Percentiles rank a stretch among this genome's conserved stretches.
Conservation (phyloP, 2,888 invertebrate species). For the Lycocerus yunnanus region DNA sequence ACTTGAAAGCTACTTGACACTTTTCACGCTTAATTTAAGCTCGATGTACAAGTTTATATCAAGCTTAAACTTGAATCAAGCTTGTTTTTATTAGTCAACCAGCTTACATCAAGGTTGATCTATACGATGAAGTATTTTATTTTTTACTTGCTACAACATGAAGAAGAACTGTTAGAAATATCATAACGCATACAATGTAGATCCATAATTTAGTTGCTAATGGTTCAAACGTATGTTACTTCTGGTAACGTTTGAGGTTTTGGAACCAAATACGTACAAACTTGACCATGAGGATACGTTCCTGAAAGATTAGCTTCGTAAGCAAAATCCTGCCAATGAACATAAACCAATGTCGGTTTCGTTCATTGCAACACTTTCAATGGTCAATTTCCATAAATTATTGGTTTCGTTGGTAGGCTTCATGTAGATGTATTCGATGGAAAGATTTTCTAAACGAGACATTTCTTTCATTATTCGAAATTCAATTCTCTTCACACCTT, state of each 20-base stretch:
- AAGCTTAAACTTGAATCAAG: no score
- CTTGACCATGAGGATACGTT: conserved; percentile 26
- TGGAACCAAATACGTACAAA: conserved; percentile 36
- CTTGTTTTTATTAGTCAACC: no score
- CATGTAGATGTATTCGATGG: not conserved
- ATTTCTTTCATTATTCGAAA: conserved; percentile 8
- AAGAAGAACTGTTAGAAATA: not conserved
- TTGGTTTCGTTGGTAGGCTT: not conserved
- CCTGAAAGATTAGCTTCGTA: not conserved
- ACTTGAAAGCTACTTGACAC: no score
- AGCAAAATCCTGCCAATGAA: conserved; percentile 1
- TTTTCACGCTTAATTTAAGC: no score
- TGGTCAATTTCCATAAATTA: not conserved
- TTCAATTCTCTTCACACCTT: conserved; percentile 18
- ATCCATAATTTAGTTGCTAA: conserved; percentile 14
- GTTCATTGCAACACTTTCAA: not conserved
- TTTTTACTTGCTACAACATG: not conserved
- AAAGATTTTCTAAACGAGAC: not conserved
- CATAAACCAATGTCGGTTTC: not conserved
- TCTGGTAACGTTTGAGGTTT: conserved; percentile 19
- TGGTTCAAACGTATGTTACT: conserved; percentile 14
- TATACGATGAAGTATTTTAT: no score
- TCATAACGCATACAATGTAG: not conserved
- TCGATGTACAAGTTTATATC: no score
- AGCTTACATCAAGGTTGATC: no score